Conservation (phyloP, 2,888 invertebrate genomes). For the Lasioglossum vierecki region DNA sequence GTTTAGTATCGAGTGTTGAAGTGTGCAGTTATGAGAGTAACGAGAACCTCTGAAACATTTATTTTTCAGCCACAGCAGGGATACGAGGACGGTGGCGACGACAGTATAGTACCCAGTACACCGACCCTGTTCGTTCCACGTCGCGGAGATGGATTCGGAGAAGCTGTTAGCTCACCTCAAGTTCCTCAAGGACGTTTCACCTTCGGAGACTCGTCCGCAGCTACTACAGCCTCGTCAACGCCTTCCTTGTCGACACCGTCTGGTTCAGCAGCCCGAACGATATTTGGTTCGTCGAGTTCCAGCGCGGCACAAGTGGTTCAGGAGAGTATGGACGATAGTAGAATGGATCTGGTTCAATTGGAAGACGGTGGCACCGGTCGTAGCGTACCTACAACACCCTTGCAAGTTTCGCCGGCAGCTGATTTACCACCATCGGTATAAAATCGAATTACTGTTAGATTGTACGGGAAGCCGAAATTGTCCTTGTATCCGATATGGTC, state of each 20-base stretch:
- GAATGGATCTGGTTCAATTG: constrained; percentile 89
- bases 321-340: constrained; percentile 90
- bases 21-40: neutral
- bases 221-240: constrained; percentile 77
- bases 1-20: no score
- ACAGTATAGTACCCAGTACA: constrained; percentile 95
- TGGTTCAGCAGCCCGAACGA: constrained; percentile 69
- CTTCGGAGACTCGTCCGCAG: constrained; percentile 86
- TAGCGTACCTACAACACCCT: constrained; percentile 88
- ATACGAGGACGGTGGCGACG: constrained; percentile 89
- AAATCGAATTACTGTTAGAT: neutral
- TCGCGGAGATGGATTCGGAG: constrained; percentile 94
- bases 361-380: constrained; percentile 87
- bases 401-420: constrained; percentile 86
- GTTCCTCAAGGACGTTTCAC: constrained; percentile 88
- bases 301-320: constrained; percentile 85
- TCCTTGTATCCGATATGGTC: neutral
- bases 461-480: neutral
- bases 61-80: constrained; percentile 84
- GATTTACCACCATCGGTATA: constrained; percentile 79
- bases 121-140: constrained; percentile 94
- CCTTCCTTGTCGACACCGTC: constrained; percentile 73
- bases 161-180: constrained; percentile 96
- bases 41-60: no score
- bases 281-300: constrained; percentile 75